phyloP scores from a whole-genome alignment of 1,140 invertebrate species.

The Pygmarrhopalites habei region DNA sequence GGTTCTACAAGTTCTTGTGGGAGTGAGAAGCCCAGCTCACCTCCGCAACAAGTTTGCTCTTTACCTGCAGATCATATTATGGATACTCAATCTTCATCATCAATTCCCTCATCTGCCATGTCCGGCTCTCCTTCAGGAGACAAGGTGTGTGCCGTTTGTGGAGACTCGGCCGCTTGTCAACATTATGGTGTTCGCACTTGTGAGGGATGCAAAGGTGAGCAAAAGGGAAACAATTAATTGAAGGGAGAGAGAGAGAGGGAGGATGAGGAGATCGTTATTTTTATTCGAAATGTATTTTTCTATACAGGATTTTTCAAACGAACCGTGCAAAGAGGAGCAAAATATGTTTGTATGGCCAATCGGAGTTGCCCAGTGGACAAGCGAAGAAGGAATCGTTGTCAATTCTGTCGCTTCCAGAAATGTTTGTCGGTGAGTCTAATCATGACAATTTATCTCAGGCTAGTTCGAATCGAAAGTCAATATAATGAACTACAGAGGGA shows the following conservation, averaged over 20 bases:
- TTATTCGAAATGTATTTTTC: too few species aligned
- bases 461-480: too few species aligned
- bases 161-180: conserved; percentile 95
- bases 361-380: conserved; percentile 99
- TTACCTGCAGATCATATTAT: conserved; percentile 30
- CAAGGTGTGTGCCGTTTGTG: conserved; percentile 94
- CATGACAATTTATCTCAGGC: not conserved
- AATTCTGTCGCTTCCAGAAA: conserved; percentile 98
- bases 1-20: not conserved
- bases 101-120: conserved; percentile 45
- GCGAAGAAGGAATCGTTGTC: conserved; percentile 88
- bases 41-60: conserved; percentile 25
- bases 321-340: conserved; percentile 97
- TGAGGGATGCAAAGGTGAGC: conserved; percentile 98
- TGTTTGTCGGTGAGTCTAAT: conserved; percentile 74
- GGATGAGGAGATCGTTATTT: too few species aligned
- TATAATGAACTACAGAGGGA: too few species aligned
- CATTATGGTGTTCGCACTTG: conserved; percentile 91
- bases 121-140: conserved; percentile 65
- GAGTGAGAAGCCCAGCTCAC: conserved; percentile 6
- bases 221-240: too few species aligned
- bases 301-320: conserved; percentile 88
- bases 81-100: conserved; percentile 39
- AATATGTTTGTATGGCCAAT: conserved; percentile 96
- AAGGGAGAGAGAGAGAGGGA: too few species aligned